These are phyloP conservation scores for Syngnathus acus DNA, from an alignment of 2,797 vertebrate genomes.

Conservation along the genomic window DNA sequence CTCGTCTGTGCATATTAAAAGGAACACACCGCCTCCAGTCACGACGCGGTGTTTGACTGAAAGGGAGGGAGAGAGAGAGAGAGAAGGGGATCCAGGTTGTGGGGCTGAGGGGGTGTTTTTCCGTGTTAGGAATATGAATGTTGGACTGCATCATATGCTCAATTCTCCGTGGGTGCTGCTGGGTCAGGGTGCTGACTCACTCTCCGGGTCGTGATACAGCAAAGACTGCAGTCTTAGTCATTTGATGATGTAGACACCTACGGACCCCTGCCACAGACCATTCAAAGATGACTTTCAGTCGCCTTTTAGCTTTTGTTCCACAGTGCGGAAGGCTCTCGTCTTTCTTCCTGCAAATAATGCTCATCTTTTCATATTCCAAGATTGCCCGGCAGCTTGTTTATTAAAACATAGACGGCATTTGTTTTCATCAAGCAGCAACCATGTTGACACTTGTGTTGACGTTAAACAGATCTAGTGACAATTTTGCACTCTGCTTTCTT, in stretches of 20 bases:
- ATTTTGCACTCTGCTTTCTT: background rate
- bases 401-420: background rate
- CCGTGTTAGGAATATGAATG: conserved; percentile 61
- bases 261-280: background rate
- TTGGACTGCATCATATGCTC: conserved; percentile 60
- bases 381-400: background rate
- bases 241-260: conserved; percentile 40
- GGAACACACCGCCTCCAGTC: conserved; percentile 65
- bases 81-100: conserved; percentile 27
- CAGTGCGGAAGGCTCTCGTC: conserved; percentile 9
- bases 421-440: background rate
- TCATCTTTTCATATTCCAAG: background rate
- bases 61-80: conserved; percentile 35
- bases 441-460: background rate
- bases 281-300: conserved; percentile 7
- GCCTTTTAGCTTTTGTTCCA: conserved; percentile 1
- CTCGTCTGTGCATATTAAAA: conserved; percentile 63
- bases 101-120: conserved; percentile 30
- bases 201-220: conserved; percentile 58
- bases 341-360: conserved; percentile 9
- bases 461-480: background rate
- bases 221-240: conserved; percentile 67
- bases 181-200: conserved; percentile 67
- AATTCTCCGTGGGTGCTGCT: conserved; percentile 31
- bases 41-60: conserved; percentile 57